Conservation (phyloP, 2,113 vertebrate species). For the Megaleporinus macrocephalus region DNA sequence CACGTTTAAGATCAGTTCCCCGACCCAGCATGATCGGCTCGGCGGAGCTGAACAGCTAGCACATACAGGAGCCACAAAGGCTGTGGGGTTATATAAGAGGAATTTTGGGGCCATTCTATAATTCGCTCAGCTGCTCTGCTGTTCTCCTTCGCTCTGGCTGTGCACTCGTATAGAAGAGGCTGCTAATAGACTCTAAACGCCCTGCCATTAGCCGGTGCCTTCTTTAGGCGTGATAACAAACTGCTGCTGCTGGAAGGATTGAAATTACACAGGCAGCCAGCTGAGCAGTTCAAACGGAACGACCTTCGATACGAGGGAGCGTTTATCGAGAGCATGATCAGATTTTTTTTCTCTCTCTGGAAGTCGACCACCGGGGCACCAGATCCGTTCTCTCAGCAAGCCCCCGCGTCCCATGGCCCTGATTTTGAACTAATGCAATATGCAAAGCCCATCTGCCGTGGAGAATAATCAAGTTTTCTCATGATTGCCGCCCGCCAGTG, state of each 20-base stretch:
- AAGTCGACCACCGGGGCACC: background rate
- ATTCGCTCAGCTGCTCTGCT: background rate
- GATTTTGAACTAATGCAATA: constrained; percentile 43
- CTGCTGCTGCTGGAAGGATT: background rate
- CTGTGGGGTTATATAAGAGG: background rate
- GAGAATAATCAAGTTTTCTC: constrained; percentile 18
- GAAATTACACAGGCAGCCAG: constrained; percentile 1
- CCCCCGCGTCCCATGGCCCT: constrained; percentile 12
- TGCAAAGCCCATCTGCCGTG: constrained; percentile 29
- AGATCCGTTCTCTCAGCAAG: constrained; percentile 28
- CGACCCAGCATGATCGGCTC: background rate
- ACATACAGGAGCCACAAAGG: no score
- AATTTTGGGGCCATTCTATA: background rate
- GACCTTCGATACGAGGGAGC: background rate
- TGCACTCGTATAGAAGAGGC: background rate
- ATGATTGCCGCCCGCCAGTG: background rate
- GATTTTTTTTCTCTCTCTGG: no score
- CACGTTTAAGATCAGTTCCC: no score
- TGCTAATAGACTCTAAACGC: constrained; percentile 7
- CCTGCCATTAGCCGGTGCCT: constrained; percentile 1
- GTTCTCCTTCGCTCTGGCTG: background rate
- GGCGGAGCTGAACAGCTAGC: no score
- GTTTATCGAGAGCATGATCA: background rate
- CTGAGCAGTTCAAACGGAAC: background rate
- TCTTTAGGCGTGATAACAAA: background rate